Evolutionary conservation across 1,140 invertebrate species (phyloP).

Genomic region (Bombus consobrinus): DNA sequence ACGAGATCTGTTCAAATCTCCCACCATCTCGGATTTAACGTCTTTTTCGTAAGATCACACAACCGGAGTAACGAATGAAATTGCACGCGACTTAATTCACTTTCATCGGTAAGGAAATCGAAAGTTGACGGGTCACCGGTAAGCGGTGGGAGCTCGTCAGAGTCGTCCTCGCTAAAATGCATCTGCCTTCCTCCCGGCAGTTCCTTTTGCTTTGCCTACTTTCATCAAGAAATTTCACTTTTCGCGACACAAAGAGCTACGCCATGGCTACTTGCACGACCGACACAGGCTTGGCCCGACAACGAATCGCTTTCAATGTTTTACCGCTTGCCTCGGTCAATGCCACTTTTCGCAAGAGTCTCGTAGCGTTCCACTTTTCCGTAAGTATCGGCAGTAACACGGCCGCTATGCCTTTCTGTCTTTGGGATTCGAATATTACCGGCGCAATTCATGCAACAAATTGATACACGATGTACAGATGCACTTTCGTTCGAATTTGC

Average conservation of each 20-base stretch:
- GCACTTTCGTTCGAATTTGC: neutral
- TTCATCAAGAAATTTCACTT: constrained; percentile 77
- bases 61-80: neutral
- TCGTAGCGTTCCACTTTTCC: neutral
- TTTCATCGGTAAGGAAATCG: constrained; percentile 23
- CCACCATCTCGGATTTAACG: too few relatives aligned
- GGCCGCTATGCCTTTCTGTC: neutral
- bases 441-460: neutral
- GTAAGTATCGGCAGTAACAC: neutral
- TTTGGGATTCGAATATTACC: too few relatives aligned
- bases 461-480: neutral
- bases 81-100: neutral
- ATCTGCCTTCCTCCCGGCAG: constrained; percentile 12
- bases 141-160: neutral
- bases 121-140: constrained; percentile 12
- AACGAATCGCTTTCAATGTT: constrained; percentile 58
- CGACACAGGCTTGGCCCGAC: neutral
- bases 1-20: neutral
- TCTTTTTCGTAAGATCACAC: neutral
- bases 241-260: constrained; percentile 59
- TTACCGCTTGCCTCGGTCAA: constrained; percentile 70
- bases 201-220: constrained; percentile 66
- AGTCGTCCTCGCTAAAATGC: constrained; percentile 22
- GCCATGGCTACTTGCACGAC: neutral
- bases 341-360: constrained; percentile 60